Percentiles rank a stretch among this genome's conserved stretches.
Evolutionary conservation across 2,888 invertebrate genomes (phyloP).

Genomic region (Tineola bisselliella): DNA sequence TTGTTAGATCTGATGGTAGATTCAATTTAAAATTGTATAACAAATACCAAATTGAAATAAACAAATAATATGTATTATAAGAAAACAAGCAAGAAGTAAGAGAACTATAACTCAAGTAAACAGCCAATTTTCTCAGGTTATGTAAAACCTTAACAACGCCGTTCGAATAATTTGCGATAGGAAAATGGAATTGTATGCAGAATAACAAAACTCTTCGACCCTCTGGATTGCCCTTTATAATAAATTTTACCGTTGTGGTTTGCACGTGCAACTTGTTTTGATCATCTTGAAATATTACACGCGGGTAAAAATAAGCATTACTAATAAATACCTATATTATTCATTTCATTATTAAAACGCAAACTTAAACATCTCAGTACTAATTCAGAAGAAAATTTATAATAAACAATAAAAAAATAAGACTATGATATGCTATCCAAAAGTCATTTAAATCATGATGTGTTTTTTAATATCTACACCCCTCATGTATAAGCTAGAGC

Average conservation of each 20-base stretch:
- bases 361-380: too few relatives aligned
- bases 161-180: constrained; percentile 59
- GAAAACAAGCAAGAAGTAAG: not conserved
- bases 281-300: constrained; percentile 19
- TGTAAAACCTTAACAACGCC: constrained; percentile 51
- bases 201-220: constrained; percentile 61
- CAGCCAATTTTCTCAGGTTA: constrained; percentile 51
- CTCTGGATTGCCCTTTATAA: constrained; percentile 33
- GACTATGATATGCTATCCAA: too few relatives aligned
- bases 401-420: too few relatives aligned
- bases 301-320: not conserved
- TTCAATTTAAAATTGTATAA: too few relatives aligned
- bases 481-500: too few relatives aligned
- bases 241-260: constrained; percentile 45
- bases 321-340: not conserved
- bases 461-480: too few relatives aligned
- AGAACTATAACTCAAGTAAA: constrained; percentile 38
- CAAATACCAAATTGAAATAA: not conserved
- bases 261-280: constrained; percentile 21
- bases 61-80: constrained; percentile 15
- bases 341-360: too few relatives aligned
- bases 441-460: too few relatives aligned
- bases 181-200: constrained; percentile 63
- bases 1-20: too few relatives aligned
- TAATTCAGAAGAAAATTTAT: too few relatives aligned